Percentiles rank a stretch among this genome's conserved stretches.
Conservation (phyloP, 2,113 vertebrate genomes). For the Rana temporaria region DNA sequence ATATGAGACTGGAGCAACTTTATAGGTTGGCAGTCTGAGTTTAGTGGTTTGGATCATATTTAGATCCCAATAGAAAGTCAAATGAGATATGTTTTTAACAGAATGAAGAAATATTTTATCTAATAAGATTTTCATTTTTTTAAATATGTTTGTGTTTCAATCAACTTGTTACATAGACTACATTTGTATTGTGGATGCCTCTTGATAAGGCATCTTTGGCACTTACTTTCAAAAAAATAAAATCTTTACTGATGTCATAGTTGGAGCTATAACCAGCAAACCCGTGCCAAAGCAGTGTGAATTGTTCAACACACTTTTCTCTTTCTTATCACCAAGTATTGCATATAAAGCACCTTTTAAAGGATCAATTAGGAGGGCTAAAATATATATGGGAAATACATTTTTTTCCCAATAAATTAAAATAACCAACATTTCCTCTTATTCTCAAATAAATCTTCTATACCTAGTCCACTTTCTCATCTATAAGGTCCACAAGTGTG, state of each 20-base stretch:
- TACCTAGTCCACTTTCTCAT: too few species aligned
- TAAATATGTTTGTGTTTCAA: background rate
- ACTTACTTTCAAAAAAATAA: background rate
- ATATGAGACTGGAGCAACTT: too few species aligned
- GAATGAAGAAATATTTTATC: constrained; percentile 1
- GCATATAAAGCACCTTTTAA: background rate
- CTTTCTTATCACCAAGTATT: background rate
- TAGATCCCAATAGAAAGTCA: background rate
- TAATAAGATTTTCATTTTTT: background rate
- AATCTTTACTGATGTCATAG: too few species aligned
- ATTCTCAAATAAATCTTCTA: too few species aligned
- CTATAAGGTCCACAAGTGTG: too few species aligned
- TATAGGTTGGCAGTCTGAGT: background rate
- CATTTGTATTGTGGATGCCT: background rate
- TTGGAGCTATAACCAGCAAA: too few species aligned
- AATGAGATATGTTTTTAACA: background rate
- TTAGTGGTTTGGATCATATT: background rate
- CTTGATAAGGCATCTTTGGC: constrained; percentile 10
- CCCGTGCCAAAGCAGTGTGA: too few species aligned
- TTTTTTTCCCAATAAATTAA: too few species aligned
- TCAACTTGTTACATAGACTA: background rate
- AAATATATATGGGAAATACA: too few species aligned
- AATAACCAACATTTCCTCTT: too few species aligned
- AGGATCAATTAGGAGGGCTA: background rate
- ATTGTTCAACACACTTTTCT: too few species aligned